Evolutionary conservation across 2,113 vertebrate species (phyloP).

Genomic region (Tupaia chinensis): DNA sequence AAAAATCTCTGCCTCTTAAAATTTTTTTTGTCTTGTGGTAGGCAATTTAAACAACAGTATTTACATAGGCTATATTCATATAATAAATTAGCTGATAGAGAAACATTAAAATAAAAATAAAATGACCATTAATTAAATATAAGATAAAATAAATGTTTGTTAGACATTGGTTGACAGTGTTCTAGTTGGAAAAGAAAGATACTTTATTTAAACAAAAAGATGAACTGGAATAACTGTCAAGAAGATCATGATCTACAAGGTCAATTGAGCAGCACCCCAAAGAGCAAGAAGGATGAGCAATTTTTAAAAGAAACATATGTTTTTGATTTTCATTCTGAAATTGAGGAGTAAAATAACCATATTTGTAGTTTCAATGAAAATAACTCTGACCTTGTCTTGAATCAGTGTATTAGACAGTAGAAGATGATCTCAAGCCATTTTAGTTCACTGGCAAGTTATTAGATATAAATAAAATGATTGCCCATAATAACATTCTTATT

Average conservation of each 20-base stretch:
- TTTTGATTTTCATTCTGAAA: slow-evolving; percentile 51
- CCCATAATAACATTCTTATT: background rate
- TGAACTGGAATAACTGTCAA: background rate
- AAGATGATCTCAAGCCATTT: background rate
- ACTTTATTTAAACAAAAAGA: background rate
- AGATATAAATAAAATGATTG: slow-evolving; percentile 47
- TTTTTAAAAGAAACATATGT: background rate
- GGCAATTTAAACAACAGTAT: background rate
- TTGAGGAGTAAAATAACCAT: slow-evolving; percentile 9
- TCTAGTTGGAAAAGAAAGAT: background rate
- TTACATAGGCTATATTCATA: background rate
- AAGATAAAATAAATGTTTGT: background rate
- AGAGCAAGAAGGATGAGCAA: background rate
- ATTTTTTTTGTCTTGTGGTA: background rate
- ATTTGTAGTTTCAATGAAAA: slow-evolving; percentile 33
- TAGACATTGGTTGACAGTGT: background rate
- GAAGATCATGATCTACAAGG: background rate
- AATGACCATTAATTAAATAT: background rate
- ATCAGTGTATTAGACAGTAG: slow-evolving; percentile 25
- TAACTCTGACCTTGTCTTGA: slow-evolving; percentile 36
- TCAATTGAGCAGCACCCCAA: background rate
- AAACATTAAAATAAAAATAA: slow-evolving; percentile 2
- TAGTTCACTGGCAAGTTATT: background rate
- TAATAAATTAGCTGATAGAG: background rate
- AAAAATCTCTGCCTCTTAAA: no score